Base-by-base conservation (phyloP, 2,113 vertebrate genomes). In the Brachyhypopomus occidentalis region DNA sequence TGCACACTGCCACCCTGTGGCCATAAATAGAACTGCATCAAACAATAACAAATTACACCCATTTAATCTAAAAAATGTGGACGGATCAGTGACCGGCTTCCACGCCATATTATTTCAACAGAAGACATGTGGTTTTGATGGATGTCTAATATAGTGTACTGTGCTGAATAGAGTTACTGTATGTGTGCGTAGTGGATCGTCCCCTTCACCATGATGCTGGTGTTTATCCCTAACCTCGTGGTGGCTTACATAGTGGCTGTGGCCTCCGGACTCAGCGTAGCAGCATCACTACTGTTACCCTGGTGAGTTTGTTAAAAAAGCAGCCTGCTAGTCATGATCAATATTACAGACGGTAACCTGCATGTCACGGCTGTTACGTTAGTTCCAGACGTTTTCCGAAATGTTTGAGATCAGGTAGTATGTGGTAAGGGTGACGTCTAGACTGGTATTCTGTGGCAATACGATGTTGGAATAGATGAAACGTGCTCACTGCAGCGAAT, bases 191-290 rank as follows among this genome's bases (percentile, higher is more conserved):
- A 99, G 98, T 94, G 92, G 93, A 96, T 99, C 91, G 95, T 98
- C 90, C 97, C 98, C 36, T 97, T 97, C 90, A 92, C 92, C 14
- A 70, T 96, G 92, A 91, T 96, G 94, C 85, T 99, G 89, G 96
- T 96, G 75, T 94, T 93, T 60, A 91, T 96, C 79, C 96, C 98
- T 60, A 95, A 94, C 8, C 88, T 94, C 52, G 91, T 92, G 4
- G 92, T 98, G 89, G 96, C 95, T 0, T 99, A 99, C 20, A 71
- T 94, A 0, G 95, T 97, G 83, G 96, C 97, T 3, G 94, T 96
- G 27, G 85, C 95, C n/a, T 98, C 97, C 34, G 98, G 98, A 45
- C 86, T 97, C 85, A 98, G 97, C 64, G 96, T 96, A 69, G 95
- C 97, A 8, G 95, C 96, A 1, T 97, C 97, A 56, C 91, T 97